Evolutionary conservation across 2,888 invertebrate species (phyloP).

Genomic region (Epirrita christyi): DNA sequence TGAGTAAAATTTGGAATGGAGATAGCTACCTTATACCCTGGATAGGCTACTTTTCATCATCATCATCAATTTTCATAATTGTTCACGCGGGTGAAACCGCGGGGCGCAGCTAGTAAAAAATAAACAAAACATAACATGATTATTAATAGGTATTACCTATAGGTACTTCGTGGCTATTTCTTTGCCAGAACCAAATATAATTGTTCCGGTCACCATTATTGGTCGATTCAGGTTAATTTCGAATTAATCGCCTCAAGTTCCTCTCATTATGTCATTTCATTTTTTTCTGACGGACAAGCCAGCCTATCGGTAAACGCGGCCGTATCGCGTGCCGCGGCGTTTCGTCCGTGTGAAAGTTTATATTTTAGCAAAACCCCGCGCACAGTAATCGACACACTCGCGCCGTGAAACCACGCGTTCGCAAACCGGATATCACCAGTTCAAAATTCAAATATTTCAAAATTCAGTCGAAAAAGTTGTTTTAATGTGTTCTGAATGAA

Average conservation of each 20-base stretch:
- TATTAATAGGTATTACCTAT: too few species aligned
- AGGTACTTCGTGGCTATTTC: neutral
- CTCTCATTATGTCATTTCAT: conserved; percentile 22
- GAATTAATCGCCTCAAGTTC: conserved; percentile 25
- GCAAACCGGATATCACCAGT: conserved; percentile 24
- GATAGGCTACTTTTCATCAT: too few species aligned
- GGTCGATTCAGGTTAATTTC: conserved; percentile 29
- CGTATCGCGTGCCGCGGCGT: conserved; percentile 10
- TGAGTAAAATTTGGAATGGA: too few species aligned
- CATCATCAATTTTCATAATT: too few species aligned
- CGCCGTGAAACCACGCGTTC: conserved; percentile 27
- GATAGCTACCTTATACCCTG: too few species aligned
- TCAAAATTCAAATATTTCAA: conserved; percentile 28
- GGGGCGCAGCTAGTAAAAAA: too few species aligned
- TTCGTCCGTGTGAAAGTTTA: conserved; percentile 23
- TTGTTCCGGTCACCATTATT: conserved; percentile 20
- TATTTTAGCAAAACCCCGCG: conserved; percentile 4
- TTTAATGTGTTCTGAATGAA: conserved; percentile 37
- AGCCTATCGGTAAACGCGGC: conserved; percentile 1
- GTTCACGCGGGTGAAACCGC: too few species aligned
- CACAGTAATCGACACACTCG: conserved; percentile 28
- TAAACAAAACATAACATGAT: too few species aligned
- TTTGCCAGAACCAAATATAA: neutral
- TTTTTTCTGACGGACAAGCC: conserved; percentile 1
- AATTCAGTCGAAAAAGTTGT: conserved; percentile 43